phyloP scores from a whole-genome alignment of 2,113 vertebrate genomes.

The Montifringilla adamsi region DNA sequence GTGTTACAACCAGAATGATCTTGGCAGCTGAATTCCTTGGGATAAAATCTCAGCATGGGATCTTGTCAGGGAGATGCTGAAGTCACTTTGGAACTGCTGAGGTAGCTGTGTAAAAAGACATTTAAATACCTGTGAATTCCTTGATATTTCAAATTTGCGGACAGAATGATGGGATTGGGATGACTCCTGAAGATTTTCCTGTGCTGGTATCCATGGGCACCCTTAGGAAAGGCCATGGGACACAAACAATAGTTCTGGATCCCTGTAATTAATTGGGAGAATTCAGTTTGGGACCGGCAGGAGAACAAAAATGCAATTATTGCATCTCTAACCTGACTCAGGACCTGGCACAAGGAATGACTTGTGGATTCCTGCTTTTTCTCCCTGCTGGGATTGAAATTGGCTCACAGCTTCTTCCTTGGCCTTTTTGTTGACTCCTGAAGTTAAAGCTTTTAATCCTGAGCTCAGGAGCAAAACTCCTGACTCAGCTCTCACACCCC shows the following conservation, averaged over 20 bases:
- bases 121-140: neutral
- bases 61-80: neutral
- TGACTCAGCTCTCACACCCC: neutral
- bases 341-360: neutral
- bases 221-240: neutral
- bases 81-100: neutral
- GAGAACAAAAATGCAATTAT: neutral
- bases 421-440: neutral
- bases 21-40: neutral
- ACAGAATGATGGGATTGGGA: neutral
- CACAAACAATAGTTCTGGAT: neutral
- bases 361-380: neutral
- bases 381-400: neutral
- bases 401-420: neutral
- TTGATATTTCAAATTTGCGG: neutral
- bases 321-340: neutral
- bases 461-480: neutral
- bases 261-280: rapidly evolving
- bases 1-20: neutral
- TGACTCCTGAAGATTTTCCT: neutral
- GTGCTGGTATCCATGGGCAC: neutral
- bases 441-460: neutral
- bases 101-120: neutral
- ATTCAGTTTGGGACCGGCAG: neutral
- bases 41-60: neutral